A percentile compares a stretch with the other conserved stretches of the same genome.
Evolutionary conservation across 2,888 invertebrate species (phyloP).

Genomic region (Listrodromus nycthemerus): DNA sequence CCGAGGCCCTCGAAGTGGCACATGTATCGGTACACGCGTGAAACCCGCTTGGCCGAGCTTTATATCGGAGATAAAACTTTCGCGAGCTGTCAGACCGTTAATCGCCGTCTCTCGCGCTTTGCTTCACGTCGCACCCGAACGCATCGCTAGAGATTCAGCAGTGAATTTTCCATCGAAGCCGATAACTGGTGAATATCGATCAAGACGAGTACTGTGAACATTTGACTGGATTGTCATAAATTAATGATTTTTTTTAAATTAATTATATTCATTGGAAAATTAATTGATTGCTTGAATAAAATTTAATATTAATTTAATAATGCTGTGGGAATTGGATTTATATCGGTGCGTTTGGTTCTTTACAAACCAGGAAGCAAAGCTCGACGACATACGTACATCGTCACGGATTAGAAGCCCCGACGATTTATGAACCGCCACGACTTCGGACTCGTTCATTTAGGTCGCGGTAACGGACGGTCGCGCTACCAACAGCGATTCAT

Average conservation of each 20-base stretch:
- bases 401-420: constrained; percentile 56
- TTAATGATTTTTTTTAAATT: too few species aligned
- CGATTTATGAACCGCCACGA: constrained; percentile 21
- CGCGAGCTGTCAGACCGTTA: constrained; percentile 33
- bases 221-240: too few species aligned
- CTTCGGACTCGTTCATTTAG: constrained; percentile 33
- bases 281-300: too few species aligned
- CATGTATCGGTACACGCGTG: neutral
- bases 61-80: constrained; percentile 26
- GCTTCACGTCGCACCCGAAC: neutral
- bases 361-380: constrained; percentile 37
- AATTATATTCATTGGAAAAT: too few species aligned
- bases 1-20: neutral
- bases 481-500: constrained; percentile 4
- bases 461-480: constrained; percentile 32
- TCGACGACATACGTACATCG: constrained; percentile 47
- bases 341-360: neutral
- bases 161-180: neutral
- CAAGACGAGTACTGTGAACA: neutral
- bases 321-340: neutral
- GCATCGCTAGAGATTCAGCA: neutral
- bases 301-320: too few species aligned
- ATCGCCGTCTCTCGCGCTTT: constrained; percentile 34
- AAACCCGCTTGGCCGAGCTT: neutral
- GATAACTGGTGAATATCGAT: constrained; percentile 42